A percentile compares a stretch with the other conserved stretches of the same genome.
phyloP scores from a whole-genome alignment of 2,888 invertebrate genomes.

The Lasioglossum pauxillum region DNA sequence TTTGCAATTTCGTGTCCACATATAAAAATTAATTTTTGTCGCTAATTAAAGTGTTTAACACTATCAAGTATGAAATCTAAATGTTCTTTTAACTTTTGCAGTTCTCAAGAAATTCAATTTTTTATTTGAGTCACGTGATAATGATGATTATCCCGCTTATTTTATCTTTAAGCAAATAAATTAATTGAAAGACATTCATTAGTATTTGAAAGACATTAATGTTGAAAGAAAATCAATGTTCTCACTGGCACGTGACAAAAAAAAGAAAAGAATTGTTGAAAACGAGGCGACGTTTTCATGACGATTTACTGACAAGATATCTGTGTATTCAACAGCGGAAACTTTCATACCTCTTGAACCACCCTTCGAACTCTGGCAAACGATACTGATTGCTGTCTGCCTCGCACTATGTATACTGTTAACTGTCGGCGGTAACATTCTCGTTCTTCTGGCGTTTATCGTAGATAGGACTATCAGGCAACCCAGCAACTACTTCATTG shows the following conservation, averaged over 20 bases:
- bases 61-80: no score
- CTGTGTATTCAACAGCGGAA: conserved; percentile 56
- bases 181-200: not conserved
- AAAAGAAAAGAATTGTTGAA: not conserved
- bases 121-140: no score
- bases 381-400: conserved; percentile 94
- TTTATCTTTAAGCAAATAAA: not conserved
- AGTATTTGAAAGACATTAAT: not conserved
- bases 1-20: no score
- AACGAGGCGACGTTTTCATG: not conserved
- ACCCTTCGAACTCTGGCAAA: conserved; percentile 96
- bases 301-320: conserved; percentile 23
- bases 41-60: no score
- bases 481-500: conserved; percentile 99
- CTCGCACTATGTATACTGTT: conserved; percentile 95
- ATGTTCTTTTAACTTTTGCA: no score
- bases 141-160: not conserved
- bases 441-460: conserved; percentile 97
- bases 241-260: not conserved
- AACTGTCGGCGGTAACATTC: conserved; percentile 97
- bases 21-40: no score
- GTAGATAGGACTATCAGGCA: conserved; percentile 97
- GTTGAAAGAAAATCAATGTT: not conserved
- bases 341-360: conserved; percentile 85
- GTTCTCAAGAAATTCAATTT: no score